These are phyloP conservation scores for Littorina saxatilis DNA, from an alignment of 1,140 invertebrate genomes.

Conservation along the genomic window DNA sequence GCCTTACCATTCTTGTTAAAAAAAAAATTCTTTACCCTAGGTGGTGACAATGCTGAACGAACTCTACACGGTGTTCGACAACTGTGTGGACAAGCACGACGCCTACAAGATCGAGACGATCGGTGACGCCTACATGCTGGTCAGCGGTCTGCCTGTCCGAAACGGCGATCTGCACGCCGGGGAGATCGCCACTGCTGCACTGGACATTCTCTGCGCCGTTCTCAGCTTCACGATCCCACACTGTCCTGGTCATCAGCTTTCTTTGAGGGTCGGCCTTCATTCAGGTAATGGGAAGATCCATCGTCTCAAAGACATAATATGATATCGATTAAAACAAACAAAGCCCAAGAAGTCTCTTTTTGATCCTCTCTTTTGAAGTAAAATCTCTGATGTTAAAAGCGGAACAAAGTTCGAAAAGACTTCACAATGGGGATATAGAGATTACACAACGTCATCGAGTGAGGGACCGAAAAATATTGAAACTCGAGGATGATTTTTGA, in stretches of 20 bases:
- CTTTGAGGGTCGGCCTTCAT: constrained; percentile 93
- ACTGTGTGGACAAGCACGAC: constrained; percentile 92
- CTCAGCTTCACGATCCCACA: constrained; percentile 87
- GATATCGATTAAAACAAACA: no score
- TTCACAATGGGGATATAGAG: no score
- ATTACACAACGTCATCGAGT: no score
- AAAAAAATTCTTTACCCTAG: constrained; percentile 92
- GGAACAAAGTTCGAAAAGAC: no score
- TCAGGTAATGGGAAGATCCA: constrained; percentile 84
- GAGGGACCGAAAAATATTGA: no score
- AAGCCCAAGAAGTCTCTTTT: no score
- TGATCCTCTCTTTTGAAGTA: no score
- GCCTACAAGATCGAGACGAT: constrained; percentile 92
- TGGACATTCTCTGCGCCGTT: constrained; percentile 89
- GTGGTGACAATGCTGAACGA: constrained; percentile 96
- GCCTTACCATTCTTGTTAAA: no score
- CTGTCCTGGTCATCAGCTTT: constrained; percentile 86
- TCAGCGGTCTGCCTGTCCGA: constrained; percentile 85
- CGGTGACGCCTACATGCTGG: constrained; percentile 74
- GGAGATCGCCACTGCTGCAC: constrained; percentile 92
- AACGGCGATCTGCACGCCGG: constrained; percentile 84
- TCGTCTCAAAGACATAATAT: no score
- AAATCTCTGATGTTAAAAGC: no score
- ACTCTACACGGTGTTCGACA: constrained; percentile 95
- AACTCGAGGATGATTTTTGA: no score